A percentile compares a stretch with the other conserved stretches of the same genome.
phyloP scores from a whole-genome alignment of 2,888 invertebrate species.

The Dynastes grantii region DNA sequence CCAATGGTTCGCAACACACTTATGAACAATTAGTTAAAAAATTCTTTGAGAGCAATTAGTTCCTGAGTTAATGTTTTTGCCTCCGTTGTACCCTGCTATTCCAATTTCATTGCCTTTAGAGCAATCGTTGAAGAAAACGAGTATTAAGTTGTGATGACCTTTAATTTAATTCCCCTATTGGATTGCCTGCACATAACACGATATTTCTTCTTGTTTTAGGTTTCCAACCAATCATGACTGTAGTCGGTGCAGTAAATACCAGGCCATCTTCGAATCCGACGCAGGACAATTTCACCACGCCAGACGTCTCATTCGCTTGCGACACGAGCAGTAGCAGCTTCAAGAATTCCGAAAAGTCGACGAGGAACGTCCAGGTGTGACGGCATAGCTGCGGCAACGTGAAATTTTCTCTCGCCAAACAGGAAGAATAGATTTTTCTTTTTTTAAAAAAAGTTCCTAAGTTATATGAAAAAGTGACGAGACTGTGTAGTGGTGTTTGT shows the following conservation, averaged over 20 bases:
- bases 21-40: too few relatives aligned
- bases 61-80: too few relatives aligned
- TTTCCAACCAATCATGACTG: conserved; percentile 76
- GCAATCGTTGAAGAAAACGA: too few relatives aligned
- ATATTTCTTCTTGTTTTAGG: conserved; percentile 66
- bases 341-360: conserved; percentile 64
- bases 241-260: conserved; percentile 70
- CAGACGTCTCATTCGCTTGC: conserved; percentile 66
- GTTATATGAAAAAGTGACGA: conserved; percentile 60
- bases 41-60: too few relatives aligned
- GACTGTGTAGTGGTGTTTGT: conserved; percentile 55
- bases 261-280: conserved; percentile 60
- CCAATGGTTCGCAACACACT: too few relatives aligned
- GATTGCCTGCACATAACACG: not conserved
- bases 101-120: too few relatives aligned
- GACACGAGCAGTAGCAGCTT: conserved; percentile 61
- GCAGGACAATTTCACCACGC: conserved; percentile 60
- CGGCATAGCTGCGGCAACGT: conserved; percentile 77
- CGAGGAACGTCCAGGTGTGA: conserved; percentile 76
- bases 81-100: too few relatives aligned
- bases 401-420: conserved; percentile 73
- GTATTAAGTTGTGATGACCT: too few relatives aligned
- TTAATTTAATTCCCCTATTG: too few relatives aligned
- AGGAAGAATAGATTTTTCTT: conserved; percentile 62
- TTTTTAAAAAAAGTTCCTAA: conserved; percentile 67